Conservation (phyloP, 2,797 vertebrate species). For the Pipistrellus nathusii region DNA sequence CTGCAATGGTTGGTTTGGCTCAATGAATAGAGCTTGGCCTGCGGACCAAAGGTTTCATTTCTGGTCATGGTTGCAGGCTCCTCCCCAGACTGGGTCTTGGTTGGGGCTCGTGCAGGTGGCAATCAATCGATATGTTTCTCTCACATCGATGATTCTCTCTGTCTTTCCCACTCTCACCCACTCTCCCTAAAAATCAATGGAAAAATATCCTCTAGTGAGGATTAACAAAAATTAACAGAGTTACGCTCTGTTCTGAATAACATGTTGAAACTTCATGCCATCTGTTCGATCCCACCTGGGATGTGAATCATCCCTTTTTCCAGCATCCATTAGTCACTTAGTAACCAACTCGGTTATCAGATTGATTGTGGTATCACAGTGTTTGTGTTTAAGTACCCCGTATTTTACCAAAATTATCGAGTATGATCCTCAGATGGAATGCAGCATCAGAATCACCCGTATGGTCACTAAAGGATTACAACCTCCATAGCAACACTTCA, state of each 20-base stretch:
- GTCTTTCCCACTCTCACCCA: too few species aligned
- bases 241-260: neutral
- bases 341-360: neutral
- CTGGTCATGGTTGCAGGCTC: too few species aligned
- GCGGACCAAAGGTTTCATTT: too few species aligned
- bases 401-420: neutral
- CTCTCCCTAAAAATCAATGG: too few species aligned
- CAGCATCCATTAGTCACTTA: neutral
- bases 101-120: too few species aligned
- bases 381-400: neutral
- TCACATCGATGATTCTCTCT: too few species aligned
- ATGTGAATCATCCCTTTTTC: neutral
- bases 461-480: neutral
- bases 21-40: too few species aligned
- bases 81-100: too few species aligned
- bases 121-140: too few species aligned
- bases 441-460: neutral
- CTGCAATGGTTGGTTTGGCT: neutral
- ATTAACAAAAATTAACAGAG: too few species aligned
- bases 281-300: neutral
- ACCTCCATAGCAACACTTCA: neutral
- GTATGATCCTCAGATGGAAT: neutral
- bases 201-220: too few species aligned
- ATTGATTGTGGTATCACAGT: neutral
- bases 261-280: neutral